Base-by-base conservation (phyloP, 2,113 vertebrate species). In the Clarias gariepinus region DNA sequence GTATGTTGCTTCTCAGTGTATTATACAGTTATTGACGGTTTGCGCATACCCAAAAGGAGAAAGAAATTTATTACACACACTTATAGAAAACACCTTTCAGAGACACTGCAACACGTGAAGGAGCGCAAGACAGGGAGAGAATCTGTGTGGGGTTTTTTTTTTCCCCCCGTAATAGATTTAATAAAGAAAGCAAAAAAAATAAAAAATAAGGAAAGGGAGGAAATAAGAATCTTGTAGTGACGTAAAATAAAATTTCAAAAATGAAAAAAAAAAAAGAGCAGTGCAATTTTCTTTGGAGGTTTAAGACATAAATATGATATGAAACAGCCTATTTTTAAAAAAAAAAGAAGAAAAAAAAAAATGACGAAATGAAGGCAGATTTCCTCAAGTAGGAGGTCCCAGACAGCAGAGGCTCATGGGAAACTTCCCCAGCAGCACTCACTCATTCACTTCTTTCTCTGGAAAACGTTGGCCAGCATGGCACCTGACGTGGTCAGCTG, bases 251-350 rank as follows among this genome's bases (percentile, higher is more conserved):
- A 91, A 93, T 83, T 89, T 81, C 89, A 81, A 95, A 94, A 95
- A 94, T 94, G 93, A 95, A 90, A 91, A 93, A 94, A 93, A 87
- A 95, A 73, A 81, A 82, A 87, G 91, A 91, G 95, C 97, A 97
- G 98, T 98, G 98, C 98, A 98, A 98, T 96, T 96, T 95, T 98
- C 97, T 99, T 98, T 98, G 98, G 98, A 98, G 93, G 94, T 96
- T 93, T 95, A 94, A 97, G 95, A 96, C 92, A 95, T 94, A 95
- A 95, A 94, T 95, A 94, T 92, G 88, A 93, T 94, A 95, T 93
- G 94, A 95, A 95, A 94, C 89, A 93, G 91, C 86, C 90, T 91
- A 78, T 77, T 30, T n/a, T n/a, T n/a, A n/a, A n/a, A 55, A 66
- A 95, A 94, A 94, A 89, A 89, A 92, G 95, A 88, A 47, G 61